Evolutionary conservation across 2,888 invertebrate species (phyloP).

Genomic region (Watsonalla binaria): DNA sequence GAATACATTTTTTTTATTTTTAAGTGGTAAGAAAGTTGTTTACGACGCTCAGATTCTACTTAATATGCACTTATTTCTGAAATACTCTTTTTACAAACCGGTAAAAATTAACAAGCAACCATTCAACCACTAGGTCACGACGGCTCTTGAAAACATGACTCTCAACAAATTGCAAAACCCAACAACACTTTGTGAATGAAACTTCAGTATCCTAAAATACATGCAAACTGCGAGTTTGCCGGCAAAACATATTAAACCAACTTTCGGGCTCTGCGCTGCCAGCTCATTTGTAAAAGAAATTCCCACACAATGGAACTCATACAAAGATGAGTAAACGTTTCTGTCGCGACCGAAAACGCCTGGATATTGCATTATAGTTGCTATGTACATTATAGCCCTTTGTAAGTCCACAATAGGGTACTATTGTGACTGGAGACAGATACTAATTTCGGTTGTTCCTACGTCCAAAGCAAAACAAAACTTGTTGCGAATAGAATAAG

Average conservation of each 20-base stretch:
- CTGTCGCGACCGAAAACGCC: conserved; percentile 39
- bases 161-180: neutral
- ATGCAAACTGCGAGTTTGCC: neutral
- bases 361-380: conserved; percentile 51
- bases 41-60: too few relatives aligned
- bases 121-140: too few relatives aligned
- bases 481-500: conserved; percentile 20
- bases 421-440: conserved; percentile 55
- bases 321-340: conserved; percentile 39
- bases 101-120: too few relatives aligned
- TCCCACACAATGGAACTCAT: conserved; percentile 36
- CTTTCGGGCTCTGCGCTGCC: conserved; percentile 7
- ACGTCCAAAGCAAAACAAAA: conserved; percentile 37
- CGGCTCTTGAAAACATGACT: neutral
- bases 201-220: neutral
- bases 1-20: too few relatives aligned
- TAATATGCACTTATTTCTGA: too few relatives aligned
- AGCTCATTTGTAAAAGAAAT: conserved; percentile 49
- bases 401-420: conserved; percentile 47
- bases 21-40: too few relatives aligned
- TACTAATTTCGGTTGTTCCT: conserved; percentile 59
- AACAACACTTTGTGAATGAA: conserved; percentile 1
- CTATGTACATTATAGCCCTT: conserved; percentile 39
- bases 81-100: too few relatives aligned
- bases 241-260: conserved; percentile 2